A percentile compares a stretch with the other conserved stretches of the same genome.
Evolutionary conservation across 2,113 vertebrate species (phyloP).

Genomic region (Malurus alboscapulatus): DNA sequence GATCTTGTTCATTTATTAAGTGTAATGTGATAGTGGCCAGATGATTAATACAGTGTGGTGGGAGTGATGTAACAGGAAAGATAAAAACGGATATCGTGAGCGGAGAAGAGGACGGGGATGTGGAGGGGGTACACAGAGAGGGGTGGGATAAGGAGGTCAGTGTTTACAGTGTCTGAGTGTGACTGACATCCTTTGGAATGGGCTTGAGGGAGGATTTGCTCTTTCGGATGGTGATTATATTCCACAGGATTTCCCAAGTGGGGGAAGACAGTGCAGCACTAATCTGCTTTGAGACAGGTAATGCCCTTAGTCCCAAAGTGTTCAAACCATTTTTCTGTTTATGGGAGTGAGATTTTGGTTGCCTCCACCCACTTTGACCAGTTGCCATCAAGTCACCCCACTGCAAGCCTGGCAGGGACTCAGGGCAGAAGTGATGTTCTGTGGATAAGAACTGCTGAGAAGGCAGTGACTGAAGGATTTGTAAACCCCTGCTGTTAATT

Average conservation of each 20-base stretch:
- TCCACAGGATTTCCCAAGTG: not conserved
- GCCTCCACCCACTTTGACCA: not conserved
- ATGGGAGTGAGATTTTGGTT: not conserved
- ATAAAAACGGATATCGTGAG: conserved; percentile 43
- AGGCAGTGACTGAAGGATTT: not conserved
- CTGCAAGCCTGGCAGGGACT: not conserved
- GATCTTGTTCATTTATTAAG: conserved; percentile 62
- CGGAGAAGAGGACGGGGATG: not conserved
- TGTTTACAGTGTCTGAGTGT: conserved; percentile 23
- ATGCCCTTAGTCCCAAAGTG: not conserved
- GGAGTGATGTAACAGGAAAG: conserved; percentile 62
- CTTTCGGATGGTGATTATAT: not conserved
- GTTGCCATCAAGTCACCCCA: not conserved
- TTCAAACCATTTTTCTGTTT: not conserved
- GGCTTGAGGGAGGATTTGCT: not conserved
- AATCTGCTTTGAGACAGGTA: not conserved
- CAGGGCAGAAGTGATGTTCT: not conserved
- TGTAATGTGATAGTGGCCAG: conserved; percentile 61
- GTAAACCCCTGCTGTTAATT: not conserved
- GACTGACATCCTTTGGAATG: not conserved
- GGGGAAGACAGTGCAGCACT: not conserved
- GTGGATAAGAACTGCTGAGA: not conserved
- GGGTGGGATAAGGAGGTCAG: not conserved
- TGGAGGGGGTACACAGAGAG: not conserved
- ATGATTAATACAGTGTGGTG: conserved; percentile 59